Conservation (phyloP, 2,888 invertebrate species). For the Chouioia cunea region DNA sequence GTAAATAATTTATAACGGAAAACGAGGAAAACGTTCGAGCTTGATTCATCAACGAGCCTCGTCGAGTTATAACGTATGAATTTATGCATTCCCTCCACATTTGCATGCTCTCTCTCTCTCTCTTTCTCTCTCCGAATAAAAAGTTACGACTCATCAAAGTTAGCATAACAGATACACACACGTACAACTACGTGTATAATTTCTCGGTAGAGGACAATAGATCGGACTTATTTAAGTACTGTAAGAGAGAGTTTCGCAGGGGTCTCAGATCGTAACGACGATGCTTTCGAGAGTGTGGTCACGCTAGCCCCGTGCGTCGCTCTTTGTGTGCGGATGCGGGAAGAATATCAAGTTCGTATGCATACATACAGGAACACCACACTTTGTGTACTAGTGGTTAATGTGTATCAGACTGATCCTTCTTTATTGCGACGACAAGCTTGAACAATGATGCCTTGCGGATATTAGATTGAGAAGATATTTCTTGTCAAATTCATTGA, state of each 20-base stretch:
- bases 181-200: conserved; percentile 43
- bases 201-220: conserved; percentile 52
- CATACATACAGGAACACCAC: conserved; percentile 13
- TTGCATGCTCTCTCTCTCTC: conserved; percentile 36
- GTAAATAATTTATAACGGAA: conserved; percentile 45
- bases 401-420: conserved; percentile 28
- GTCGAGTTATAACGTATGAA: conserved; percentile 40
- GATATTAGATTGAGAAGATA: conserved; percentile 33
- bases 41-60: conserved; percentile 34
- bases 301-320: conserved; percentile 49
- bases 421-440: conserved; percentile 34
- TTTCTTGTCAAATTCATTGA: conserved; percentile 41
- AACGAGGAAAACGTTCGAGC: not conserved
- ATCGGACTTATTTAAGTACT: conserved; percentile 56
- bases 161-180: not conserved
- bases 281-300: conserved; percentile 11
- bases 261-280: conserved; percentile 56
- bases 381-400: conserved; percentile 15
- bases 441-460: conserved; percentile 39
- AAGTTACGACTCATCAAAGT: conserved; percentile 46
- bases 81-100: conserved; percentile 45
- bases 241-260: conserved; percentile 52
- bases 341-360: conserved; percentile 58
- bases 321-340: conserved; percentile 59
- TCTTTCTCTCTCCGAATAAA: conserved; percentile 40